Conservation (phyloP, 2,797 vertebrate species). For the Neopelma chrysocephalum region DNA sequence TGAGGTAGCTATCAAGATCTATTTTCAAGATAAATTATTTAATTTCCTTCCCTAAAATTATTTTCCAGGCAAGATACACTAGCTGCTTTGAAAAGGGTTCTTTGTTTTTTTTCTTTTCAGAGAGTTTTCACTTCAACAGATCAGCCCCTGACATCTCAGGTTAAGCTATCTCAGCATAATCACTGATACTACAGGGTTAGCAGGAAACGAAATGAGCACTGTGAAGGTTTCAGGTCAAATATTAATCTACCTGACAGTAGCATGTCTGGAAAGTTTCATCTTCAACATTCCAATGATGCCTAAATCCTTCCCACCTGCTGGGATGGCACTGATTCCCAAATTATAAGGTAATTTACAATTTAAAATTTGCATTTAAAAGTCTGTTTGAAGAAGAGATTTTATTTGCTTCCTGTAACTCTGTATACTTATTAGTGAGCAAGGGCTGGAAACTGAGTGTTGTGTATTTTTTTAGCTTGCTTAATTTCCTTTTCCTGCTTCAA, state of each 20-base stretch:
- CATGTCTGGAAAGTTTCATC: conserved; percentile 37
- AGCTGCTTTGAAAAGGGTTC: neutral
- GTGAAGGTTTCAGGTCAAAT: conserved; percentile 15
- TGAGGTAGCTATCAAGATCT: neutral
- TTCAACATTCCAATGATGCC: neutral
- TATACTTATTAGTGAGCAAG: neutral
- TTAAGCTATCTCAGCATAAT: conserved; percentile 18
- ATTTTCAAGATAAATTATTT: conserved; percentile 28
- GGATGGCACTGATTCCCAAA: neutral
- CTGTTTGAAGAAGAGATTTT: neutral
- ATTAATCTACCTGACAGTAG: conserved; percentile 22
- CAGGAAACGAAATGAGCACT: neutral
- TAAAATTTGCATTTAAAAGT: neutral
- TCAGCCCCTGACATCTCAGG: neutral
- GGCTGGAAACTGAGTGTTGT: neutral
- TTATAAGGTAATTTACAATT: neutral
- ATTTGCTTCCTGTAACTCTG: neutral
- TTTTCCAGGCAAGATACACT: neutral
- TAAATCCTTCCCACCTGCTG: neutral
- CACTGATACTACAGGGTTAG: neutral
- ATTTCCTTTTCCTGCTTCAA: neutral
- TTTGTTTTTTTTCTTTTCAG: neutral
- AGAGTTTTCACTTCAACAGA: neutral
- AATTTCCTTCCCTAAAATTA: neutral
- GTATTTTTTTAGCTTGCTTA: neutral